Evolutionary conservation across 2,888 invertebrate species (phyloP), one percentile per base, ranked within the genome.

Genomic region (Crematogaster levior): DNA sequence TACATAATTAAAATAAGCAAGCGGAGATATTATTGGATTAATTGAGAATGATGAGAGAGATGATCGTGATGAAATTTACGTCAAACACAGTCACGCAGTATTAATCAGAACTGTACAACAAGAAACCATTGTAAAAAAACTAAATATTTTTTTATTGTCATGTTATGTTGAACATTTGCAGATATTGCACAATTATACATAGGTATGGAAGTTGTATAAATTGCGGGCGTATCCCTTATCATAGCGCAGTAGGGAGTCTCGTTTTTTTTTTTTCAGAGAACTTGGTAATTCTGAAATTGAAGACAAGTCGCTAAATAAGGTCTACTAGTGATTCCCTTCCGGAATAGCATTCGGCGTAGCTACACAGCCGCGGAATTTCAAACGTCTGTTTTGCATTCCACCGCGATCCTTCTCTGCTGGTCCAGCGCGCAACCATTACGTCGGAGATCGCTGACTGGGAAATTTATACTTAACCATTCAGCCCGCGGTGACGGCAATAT

Each of bases 301-400:
- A 70, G 77, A 70, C 56, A 43, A 70, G 24, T 46, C 70, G n/a
- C 56, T 79, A 70, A 79, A 70, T 70, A 79, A 56, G 77, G 70
- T 58, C 34, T 56, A 56, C 70, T 79, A 70, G 34, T 30, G 30
- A 79, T 79, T 58, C 24, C 70, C 70, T 79, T 70, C 70, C 70
- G 77, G n/a, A 82, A 65, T 74, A 65, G 43, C 63, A 53, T 51
- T 72, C 53, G 65, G 40, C 63, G 65, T 56, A 65, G 86, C 72
- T 70, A 80, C 89, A 84, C 84, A 87, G 86, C 86, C 85, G 86
- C 86, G 90, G 93, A 93, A 93, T 93, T 92, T 91, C 91, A 92
- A 92, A 90, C 91, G 90, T 91, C 93, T 91, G 88, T 86, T 93
- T 92, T 91, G 92, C 92, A 90, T 91, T 89, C 88, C 88, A 73